Evolutionary conservation across 2,888 invertebrate species (phyloP), one percentile per base, ranked within the genome.

Genomic region (Psococerastis gibbosa): DNA sequence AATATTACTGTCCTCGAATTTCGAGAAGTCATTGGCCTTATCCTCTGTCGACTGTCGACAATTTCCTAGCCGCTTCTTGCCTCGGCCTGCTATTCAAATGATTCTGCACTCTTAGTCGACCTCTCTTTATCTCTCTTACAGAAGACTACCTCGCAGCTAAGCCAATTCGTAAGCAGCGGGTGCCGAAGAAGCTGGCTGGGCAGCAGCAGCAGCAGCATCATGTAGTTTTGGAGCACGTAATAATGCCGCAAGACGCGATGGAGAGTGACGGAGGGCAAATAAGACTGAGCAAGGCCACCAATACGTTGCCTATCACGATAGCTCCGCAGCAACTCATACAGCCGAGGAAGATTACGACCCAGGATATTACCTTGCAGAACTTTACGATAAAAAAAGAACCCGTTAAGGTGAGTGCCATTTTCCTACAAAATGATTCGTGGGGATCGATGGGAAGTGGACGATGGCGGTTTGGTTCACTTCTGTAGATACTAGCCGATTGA

Each of bases 361-460:
- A 38, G 6, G 38, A 22, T 18, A 20, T 38, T 15, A 16, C 15
- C 17, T 20, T 38, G 5, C 38, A 17, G 6, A 38, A 38, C 20
- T 20, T 38, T 13, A 16, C 38, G 3, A 38, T 38, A n/a, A 38
- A 38, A 11, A 38, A 38, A 18, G 20, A 38, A 38, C 38, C 17
- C 13, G 38, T 38, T 34, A 8, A 34, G 35, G 18, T 34, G 11
- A 6, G 27, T 27, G 6, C 11, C 27, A 9, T n/a, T n/a, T n/a
- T n/a, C n/a, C n/a, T n/a, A n/a, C n/a, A n/a, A n/a, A n/a, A n/a
- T n/a, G n/a, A n/a, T n/a, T n/a, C n/a, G n/a, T n/a, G n/a, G n/a
- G n/a, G n/a, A n/a, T n/a, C n/a, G n/a, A n/a, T n/a, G n/a, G n/a
- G n/a, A n/a, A n/a, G n/a, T n/a, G n/a, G n/a, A n/a, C n/a, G n/a